These are phyloP conservation scores for Zaprionus ornatus DNA, from an alignment of 1,140 invertebrate genomes.

Conservation along the genomic window DNA sequence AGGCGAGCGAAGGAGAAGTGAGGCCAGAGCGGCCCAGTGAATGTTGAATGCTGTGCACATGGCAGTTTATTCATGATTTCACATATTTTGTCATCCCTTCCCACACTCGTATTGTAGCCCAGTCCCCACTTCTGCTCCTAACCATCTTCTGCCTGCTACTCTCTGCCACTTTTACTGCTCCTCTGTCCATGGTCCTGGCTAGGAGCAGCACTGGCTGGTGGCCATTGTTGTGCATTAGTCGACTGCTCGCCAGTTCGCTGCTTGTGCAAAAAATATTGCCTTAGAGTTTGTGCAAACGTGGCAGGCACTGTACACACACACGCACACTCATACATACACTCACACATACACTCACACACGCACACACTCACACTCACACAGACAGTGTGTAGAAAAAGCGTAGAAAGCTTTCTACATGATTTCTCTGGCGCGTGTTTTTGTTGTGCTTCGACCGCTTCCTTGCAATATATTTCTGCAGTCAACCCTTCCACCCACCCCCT, in stretches of 20 bases:
- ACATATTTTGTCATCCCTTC: constrained; percentile 63
- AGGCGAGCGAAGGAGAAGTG: background rate
- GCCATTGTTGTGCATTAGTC: constrained; percentile 59
- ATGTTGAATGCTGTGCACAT: constrained; percentile 78
- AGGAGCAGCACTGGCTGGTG: background rate
- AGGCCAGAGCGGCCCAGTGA: constrained; percentile 33
- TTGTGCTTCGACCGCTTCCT: constrained; percentile 42
- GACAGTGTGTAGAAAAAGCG: constrained; percentile 20
- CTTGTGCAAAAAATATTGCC: constrained; percentile 68
- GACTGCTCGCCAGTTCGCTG: constrained; percentile 48
- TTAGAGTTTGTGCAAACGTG: constrained; percentile 51
- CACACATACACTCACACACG: constrained; percentile 12
- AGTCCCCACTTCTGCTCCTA: background rate
- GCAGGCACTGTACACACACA: constrained; percentile 30
- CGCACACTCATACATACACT: constrained; percentile 11
- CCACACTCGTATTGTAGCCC: background rate
- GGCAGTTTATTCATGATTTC: constrained; percentile 82
- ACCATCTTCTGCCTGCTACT: background rate
- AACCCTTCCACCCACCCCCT: background rate
- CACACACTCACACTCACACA: constrained; percentile 11
- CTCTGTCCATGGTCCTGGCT: background rate
- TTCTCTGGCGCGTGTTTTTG: constrained; percentile 55
- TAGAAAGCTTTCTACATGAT: constrained; percentile 65
- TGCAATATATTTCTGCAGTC: constrained; percentile 27
- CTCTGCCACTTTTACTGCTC: background rate